Percentiles rank a stretch among this genome's conserved stretches.
Conservation (phyloP, 2,888 invertebrate species). For the Tipula unca region DNA sequence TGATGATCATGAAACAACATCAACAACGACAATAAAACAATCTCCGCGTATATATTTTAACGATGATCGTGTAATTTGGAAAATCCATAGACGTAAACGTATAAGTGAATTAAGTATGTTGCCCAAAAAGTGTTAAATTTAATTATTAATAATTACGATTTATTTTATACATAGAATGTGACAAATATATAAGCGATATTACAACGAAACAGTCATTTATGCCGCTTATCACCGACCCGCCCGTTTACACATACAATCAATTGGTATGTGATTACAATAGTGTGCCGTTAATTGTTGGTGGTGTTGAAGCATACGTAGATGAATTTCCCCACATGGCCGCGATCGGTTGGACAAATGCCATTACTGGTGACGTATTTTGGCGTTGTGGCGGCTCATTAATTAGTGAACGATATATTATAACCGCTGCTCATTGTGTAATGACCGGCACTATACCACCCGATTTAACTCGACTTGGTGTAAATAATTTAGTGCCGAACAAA, state of each 20-base stretch:
- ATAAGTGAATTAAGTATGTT: background rate
- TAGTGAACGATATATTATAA: constrained; percentile 45
- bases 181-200: background rate
- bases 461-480: constrained; percentile 44
- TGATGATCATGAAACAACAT: background rate
- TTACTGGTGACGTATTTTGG: constrained; percentile 32
- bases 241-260: background rate
- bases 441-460: constrained; percentile 34
- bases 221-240: background rate
- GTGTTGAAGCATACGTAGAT: background rate
- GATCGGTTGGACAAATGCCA: constrained; percentile 35
- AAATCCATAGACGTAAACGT: background rate
- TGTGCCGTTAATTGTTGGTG: background rate
- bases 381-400: constrained; percentile 43
- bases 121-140: background rate
- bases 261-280: background rate
- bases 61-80: background rate
- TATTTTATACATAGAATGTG: background rate
- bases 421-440: constrained; percentile 48
- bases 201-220: background rate
- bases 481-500: constrained; percentile 38
- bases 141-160: too few relatives aligned
- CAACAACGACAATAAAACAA: background rate
- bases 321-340: constrained; percentile 30
- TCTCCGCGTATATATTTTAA: background rate